Percentiles rank a stretch among this genome's conserved stretches.
These are phyloP conservation scores for Watsonalla binaria DNA, from an alignment of 2,888 invertebrate species.

Conservation along the genomic window DNA sequence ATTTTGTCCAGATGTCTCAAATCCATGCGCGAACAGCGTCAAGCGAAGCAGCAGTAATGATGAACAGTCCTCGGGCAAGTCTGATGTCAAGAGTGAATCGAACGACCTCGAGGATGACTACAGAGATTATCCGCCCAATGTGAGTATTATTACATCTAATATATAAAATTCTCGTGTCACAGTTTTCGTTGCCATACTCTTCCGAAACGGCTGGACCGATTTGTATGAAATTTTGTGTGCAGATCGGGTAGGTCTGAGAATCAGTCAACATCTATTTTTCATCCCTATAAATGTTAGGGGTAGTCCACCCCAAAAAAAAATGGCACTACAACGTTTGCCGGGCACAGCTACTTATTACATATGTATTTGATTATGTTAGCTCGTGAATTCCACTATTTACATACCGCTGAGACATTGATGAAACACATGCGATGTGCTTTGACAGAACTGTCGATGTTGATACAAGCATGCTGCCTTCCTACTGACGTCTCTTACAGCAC, in stretches of 20 bases:
- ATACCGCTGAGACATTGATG: slow-evolving; percentile 35
- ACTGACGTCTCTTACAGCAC: slow-evolving; percentile 35
- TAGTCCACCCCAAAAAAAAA: too few species aligned
- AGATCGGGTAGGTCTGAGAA: too few species aligned
- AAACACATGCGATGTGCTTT: slow-evolving; percentile 43
- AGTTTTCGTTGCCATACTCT: too few species aligned
- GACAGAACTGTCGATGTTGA: slow-evolving; percentile 32
- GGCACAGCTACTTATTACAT: too few species aligned
- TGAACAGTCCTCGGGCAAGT: slow-evolving; percentile 17
- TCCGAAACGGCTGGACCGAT: too few species aligned
- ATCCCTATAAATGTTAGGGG: too few species aligned
- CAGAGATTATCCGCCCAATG: slow-evolving; percentile 34
- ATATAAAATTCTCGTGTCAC: too few species aligned
- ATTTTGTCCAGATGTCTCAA: slow-evolving; percentile 28
- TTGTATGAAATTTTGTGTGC: too few species aligned
- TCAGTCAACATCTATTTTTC: too few species aligned
- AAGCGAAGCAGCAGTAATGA: slow-evolving; percentile 56
- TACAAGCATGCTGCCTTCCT: slow-evolving; percentile 54
- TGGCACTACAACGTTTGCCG: too few species aligned
- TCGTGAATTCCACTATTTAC: too few species aligned
- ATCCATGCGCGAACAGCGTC: slow-evolving; percentile 27
- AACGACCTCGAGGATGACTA: slow-evolving; percentile 32
- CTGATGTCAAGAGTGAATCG: slow-evolving; percentile 9
- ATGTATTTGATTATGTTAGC: too few species aligned
- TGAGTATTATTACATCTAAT: slow-evolving; percentile 23